A percentile compares a stretch with the other conserved stretches of the same genome.
phyloP scores from a whole-genome alignment of 2,888 invertebrate species.

The Seira ritae region DNA sequence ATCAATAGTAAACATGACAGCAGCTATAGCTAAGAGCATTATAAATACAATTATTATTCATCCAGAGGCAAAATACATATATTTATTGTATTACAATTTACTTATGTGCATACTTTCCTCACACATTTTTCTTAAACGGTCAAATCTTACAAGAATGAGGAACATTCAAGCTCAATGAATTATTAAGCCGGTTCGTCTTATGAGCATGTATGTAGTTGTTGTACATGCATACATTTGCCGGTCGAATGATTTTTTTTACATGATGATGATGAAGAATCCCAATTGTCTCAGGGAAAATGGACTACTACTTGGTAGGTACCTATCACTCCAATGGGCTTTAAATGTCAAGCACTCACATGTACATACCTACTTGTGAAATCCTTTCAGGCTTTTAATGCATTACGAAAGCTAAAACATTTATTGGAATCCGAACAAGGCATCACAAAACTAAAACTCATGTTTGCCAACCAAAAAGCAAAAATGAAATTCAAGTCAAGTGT shows the following conservation, averaged over 20 bases:
- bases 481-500: too few relatives aligned
- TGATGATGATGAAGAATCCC: not conserved
- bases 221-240: too few relatives aligned
- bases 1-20: too few relatives aligned
- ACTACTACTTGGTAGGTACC: slow-evolving; percentile 14
- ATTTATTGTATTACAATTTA: too few relatives aligned
- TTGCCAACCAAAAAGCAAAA: not conserved
- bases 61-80: too few relatives aligned
- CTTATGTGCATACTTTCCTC: too few relatives aligned
- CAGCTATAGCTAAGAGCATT: too few relatives aligned
- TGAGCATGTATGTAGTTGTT: too few relatives aligned
- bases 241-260: too few relatives aligned
- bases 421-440: not conserved
- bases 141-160: not conserved
- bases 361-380: not conserved
- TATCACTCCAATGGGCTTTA: slow-evolving; percentile 10
- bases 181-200: too few relatives aligned
- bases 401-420: not conserved
- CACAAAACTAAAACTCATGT: not conserved
- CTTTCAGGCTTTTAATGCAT: too few relatives aligned
- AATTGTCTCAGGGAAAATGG: slow-evolving; percentile 11
- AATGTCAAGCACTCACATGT: slow-evolving; percentile 7
- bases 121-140: not conserved
- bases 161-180: not conserved
- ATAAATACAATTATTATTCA: too few relatives aligned